Conservation (phyloP, 2,888 invertebrate genomes). For the Machimus atricapillus region DNA sequence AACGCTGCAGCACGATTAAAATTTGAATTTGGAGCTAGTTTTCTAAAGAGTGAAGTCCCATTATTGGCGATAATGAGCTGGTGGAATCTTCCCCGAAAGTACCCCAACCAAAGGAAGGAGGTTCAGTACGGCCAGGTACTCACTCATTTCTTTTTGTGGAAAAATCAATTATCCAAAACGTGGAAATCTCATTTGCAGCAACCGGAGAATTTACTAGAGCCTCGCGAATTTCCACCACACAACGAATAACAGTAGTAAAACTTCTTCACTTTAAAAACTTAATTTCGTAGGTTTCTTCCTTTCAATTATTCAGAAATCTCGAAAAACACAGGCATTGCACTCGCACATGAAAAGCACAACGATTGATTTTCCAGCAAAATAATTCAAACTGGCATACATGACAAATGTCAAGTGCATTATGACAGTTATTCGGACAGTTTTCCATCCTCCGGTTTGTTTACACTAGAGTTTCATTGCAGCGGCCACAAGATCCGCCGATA, state of each 20-base stretch:
- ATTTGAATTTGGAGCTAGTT: neutral
- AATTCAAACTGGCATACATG: neutral
- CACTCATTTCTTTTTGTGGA: constrained; percentile 35
- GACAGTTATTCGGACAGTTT: neutral
- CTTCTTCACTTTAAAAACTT: neutral
- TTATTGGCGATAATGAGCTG: neutral
- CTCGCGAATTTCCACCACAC: neutral
- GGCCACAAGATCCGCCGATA: neutral
- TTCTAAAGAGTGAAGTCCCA: neutral
- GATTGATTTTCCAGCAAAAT: constrained; percentile 36
- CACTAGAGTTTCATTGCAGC: neutral
- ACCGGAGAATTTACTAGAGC: neutral
- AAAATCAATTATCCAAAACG: constrained; percentile 35
- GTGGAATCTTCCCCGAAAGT: neutral
- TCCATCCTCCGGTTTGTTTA: neutral
- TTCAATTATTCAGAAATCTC: neutral
- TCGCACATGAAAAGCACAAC: neutral
- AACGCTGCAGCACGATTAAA: neutral
- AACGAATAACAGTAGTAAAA: neutral
- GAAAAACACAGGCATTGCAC: neutral
- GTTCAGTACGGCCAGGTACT: neutral
- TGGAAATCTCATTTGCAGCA: constrained; percentile 9
- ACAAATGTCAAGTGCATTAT: neutral
- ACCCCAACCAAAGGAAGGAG: neutral
- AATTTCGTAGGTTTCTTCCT: neutral